These are phyloP conservation scores for Crotalus viridis DNA, from an alignment of 2,113 vertebrate genomes.

Conservation along the genomic window DNA sequence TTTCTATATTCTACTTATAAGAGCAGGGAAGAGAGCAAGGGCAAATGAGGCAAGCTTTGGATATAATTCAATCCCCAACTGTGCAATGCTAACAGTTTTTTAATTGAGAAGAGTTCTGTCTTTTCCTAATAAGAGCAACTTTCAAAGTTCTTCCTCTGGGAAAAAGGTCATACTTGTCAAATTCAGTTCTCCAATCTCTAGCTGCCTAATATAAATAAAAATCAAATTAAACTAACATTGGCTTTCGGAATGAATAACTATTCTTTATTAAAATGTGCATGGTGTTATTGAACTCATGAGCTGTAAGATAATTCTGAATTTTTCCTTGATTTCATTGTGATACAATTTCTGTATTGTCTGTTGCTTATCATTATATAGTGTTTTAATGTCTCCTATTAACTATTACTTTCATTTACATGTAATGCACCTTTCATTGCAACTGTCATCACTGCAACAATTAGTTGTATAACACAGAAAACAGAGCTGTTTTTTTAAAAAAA, in stretches of 20 bases:
- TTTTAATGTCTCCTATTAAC: background rate
- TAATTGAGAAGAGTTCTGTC: background rate
- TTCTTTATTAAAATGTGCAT: background rate
- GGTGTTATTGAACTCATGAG: background rate
- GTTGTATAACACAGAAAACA: background rate
- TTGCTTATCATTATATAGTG: background rate
- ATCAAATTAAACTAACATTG: background rate
- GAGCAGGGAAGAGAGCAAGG: background rate
- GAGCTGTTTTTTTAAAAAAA: accelerated
- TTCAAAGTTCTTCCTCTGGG: background rate
- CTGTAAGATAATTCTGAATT: background rate
- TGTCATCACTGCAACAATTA: background rate
- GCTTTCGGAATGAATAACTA: background rate
- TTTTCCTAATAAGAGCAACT: background rate
- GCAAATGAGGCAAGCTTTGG: background rate
- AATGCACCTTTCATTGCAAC: background rate
- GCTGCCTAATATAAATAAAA: constrained; percentile 8
- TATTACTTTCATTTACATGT: background rate
- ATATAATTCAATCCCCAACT: background rate
- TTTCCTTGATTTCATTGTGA: background rate
- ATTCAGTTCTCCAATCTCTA: background rate
- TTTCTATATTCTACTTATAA: background rate
- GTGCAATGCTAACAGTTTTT: background rate
- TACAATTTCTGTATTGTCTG: background rate
- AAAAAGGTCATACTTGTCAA: background rate